Conservation (phyloP, 2,888 invertebrate genomes). For the Scaeva pyrastri region DNA sequence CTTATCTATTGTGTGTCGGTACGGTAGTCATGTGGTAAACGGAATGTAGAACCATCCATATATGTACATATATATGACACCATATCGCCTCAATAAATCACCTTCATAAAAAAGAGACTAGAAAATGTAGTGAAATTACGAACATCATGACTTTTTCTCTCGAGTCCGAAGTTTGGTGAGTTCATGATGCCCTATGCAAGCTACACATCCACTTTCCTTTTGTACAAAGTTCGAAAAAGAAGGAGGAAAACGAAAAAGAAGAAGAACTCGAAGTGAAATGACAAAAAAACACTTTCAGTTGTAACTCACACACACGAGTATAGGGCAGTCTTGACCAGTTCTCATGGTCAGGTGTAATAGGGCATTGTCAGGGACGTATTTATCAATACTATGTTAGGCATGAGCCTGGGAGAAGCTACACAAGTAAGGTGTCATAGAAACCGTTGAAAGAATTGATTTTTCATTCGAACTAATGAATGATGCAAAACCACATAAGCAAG, state of each 20-base stretch:
- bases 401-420: too few relatives aligned
- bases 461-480: too few relatives aligned
- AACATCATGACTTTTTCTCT: conserved; percentile 11
- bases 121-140: background rate
- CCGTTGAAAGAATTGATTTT: too few relatives aligned
- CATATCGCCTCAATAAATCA: conserved; percentile 7
- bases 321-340: conserved; percentile 18
- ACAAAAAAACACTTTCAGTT: conserved; percentile 28
- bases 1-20: conserved; percentile 12
- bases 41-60: background rate
- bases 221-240: background rate
- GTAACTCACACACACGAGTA: background rate
- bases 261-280: background rate
- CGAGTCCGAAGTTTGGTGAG: background rate
- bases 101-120: background rate
- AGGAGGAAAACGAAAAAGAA: background rate
- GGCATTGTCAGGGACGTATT: conserved; percentile 17
- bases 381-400: too few relatives aligned
- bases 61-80: background rate
- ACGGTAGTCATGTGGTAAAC: background rate
- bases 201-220: conserved; percentile 13
- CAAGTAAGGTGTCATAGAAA: too few relatives aligned
- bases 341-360: conserved; percentile 4
- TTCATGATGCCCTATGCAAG: conserved; percentile 7
- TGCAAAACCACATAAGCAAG: too few relatives aligned